These are phyloP conservation scores for Euzophera pinguis DNA, from an alignment of 2,888 invertebrate species.

Conservation along the genomic window DNA sequence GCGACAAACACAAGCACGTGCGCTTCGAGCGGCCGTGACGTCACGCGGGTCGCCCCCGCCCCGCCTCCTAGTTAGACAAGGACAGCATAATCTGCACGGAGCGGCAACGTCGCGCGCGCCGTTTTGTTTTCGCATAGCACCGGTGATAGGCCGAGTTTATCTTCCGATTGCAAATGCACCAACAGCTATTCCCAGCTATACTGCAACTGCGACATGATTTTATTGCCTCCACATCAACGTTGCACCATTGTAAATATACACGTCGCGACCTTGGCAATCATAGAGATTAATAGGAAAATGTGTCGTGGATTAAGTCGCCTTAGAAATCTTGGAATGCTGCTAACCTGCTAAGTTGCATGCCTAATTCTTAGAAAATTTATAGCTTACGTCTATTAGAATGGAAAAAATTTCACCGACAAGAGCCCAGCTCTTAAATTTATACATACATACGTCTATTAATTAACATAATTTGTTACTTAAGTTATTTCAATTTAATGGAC, in stretches of 20 bases:
- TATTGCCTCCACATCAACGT: conserved; percentile 41
- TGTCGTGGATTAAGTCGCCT: conserved; percentile 1
- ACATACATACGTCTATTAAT: not conserved
- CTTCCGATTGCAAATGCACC: conserved; percentile 73
- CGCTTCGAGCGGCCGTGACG: conserved; percentile 61
- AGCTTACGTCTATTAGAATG: no score
- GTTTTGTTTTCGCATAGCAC: conserved; percentile 70
- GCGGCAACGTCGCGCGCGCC: conserved; percentile 67
- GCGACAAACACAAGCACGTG: conserved; percentile 78
- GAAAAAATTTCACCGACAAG: no score
- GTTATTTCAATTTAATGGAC: no score
- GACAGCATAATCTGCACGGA: conserved; percentile 42
- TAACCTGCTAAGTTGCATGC: not conserved
- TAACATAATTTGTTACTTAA: no score
- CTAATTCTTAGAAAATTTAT: conserved; percentile 1
- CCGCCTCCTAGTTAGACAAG: conserved; percentile 52
- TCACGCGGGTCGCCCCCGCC: conserved; percentile 61
- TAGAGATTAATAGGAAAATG: conserved; percentile 26
- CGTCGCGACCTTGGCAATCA: conserved; percentile 49
- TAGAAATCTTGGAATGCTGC: not conserved
- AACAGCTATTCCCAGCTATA: conserved; percentile 61
- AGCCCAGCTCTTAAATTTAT: no score
- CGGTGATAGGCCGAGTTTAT: conserved; percentile 71
- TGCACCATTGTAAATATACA: conserved; percentile 39
- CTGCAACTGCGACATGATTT: conserved; percentile 50